Conservation (phyloP, 1,140 invertebrate species). For the Drosophila carrolli region DNA sequence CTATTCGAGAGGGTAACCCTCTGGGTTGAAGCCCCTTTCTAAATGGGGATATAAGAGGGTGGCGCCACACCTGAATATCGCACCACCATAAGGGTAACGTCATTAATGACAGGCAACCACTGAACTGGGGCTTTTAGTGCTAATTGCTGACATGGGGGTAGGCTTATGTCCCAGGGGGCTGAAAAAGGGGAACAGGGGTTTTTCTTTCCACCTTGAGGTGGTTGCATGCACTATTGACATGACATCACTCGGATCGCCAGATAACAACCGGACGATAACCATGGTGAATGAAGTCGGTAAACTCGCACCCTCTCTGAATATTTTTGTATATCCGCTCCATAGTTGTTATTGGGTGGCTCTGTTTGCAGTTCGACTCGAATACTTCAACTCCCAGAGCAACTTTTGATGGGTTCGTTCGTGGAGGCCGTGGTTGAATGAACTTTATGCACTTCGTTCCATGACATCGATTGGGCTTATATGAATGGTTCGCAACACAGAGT, state of each 20-base stretch:
- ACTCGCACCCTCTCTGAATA: slow-evolving; percentile 2
- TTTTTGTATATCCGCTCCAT: slow-evolving; percentile 25
- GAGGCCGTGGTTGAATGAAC: slow-evolving; percentile 75
- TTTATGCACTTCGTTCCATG: slow-evolving; percentile 47
- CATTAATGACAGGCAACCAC: slow-evolving; percentile 35
- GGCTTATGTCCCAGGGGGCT: slow-evolving; percentile 7
- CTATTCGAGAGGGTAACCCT: slow-evolving; percentile 7
- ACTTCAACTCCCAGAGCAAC: slow-evolving; percentile 53
- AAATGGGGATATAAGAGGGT: background rate
- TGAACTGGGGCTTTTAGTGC: slow-evolving; percentile 43
- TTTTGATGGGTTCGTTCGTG: slow-evolving; percentile 41
- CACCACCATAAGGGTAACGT: slow-evolving; percentile 20
- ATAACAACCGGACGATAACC: slow-evolving; percentile 71
- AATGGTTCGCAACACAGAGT: slow-evolving; percentile 26
- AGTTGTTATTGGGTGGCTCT: slow-evolving; percentile 65
- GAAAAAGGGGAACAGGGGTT: background rate
- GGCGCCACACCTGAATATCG: slow-evolving; percentile 31
- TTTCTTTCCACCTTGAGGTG: background rate
- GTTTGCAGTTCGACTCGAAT: slow-evolving; percentile 29
- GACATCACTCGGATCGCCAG: slow-evolving; percentile 59
- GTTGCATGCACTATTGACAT: slow-evolving; percentile 72
- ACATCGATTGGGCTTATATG: slow-evolving; percentile 40
- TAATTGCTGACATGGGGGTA: slow-evolving; percentile 54
- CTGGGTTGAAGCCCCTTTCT: background rate
- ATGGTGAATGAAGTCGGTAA: slow-evolving; percentile 67